Base-by-base conservation (phyloP, 2,888 invertebrate species). In the Sipha maydis region DNA sequence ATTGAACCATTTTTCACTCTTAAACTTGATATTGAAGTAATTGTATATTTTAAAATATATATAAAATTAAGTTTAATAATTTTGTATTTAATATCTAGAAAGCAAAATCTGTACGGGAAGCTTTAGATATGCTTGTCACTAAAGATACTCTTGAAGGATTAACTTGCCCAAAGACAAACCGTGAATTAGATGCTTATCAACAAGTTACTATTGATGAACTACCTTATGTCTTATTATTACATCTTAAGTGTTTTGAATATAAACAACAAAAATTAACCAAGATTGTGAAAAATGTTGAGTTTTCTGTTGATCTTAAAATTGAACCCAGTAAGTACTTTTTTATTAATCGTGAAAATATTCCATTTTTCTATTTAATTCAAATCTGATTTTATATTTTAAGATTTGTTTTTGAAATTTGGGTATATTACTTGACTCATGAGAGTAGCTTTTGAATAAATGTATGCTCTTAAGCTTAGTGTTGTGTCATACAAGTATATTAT, bases 1-100 rank as follows among this genome's bases (percentile, higher is more conserved):
- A 96, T 98, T 90, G 97, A 98, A 92, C 98, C 98, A 0, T 99
- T 99, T 93, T 98, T 98, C 92, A 98, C 98, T 1, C 93, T 99
- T 90, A 98, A 97, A 92, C 94, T 99, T 56, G 98, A 99, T 91
- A 97, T 99, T 91, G 97, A 98, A 94, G 97, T 97, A 92, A 91
- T 91, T 91, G 83, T 48, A 61, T 75, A 77, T 38, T 48, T 69
- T 80, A 56, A 31, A 34, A 69, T 61, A 83, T 8, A 89, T 25
- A 48, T 28, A 38, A 80, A 73, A 54, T 61, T 80, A 54, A 71
- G 73, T 54, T 4, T 41, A 34, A 34, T 61, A 38, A 38, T n/a
- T 67, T 78, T 34, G n/a, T 76, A 25, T 38, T 79, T 61, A 83
- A 61, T 89, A 91, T 93, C 38, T 92, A 97, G 96, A 96, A 96